These are phyloP conservation scores for Phlogophora meticulosa DNA, from an alignment of 2,888 invertebrate genomes.

Conservation along the genomic window DNA sequence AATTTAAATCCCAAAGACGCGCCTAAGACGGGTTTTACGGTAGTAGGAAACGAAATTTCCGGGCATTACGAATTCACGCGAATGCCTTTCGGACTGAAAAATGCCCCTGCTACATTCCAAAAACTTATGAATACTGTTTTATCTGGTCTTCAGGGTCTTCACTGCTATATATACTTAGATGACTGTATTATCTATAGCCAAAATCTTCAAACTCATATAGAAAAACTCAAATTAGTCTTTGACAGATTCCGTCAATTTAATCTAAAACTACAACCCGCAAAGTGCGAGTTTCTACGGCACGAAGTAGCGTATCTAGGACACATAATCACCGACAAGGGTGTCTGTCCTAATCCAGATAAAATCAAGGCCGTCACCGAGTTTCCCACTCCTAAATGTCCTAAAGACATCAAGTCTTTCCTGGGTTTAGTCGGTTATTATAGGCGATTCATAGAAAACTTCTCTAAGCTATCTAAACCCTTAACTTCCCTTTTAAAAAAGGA, in stretches of 20 bases:
- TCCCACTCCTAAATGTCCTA: too few relatives aligned
- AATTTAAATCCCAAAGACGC: conserved; percentile 7
- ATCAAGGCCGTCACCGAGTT: too few relatives aligned
- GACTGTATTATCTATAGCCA: too few relatives aligned
- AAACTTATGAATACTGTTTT: too few relatives aligned
- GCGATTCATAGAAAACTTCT: too few relatives aligned
- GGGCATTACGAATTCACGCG: conserved; percentile 5
- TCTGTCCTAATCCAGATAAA: conserved; percentile 3
- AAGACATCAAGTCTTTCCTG: too few relatives aligned
- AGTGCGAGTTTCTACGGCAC: conserved; percentile 2
- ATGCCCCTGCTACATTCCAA: too few relatives aligned
- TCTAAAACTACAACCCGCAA: conserved; percentile 4
- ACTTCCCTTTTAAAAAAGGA: too few relatives aligned
- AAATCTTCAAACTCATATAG: conserved; percentile 7
- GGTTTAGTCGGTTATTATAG: too few relatives aligned
- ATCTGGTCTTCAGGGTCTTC: too few relatives aligned
- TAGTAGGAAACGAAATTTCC: conserved; percentile 1
- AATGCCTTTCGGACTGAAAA: conserved; percentile 14
- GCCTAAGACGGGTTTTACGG: neutral
- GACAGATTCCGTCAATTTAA: conserved; percentile 7
- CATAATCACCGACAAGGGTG: conserved; percentile 7
- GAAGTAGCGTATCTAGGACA: conserved; percentile 3
- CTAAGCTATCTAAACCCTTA: too few relatives aligned
- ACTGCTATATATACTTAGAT: too few relatives aligned
- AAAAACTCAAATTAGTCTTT: conserved; percentile 3